These are phyloP conservation scores for Laupala kohalensis DNA, from an alignment of 1,140 invertebrate genomes.

Conservation along the genomic window DNA sequence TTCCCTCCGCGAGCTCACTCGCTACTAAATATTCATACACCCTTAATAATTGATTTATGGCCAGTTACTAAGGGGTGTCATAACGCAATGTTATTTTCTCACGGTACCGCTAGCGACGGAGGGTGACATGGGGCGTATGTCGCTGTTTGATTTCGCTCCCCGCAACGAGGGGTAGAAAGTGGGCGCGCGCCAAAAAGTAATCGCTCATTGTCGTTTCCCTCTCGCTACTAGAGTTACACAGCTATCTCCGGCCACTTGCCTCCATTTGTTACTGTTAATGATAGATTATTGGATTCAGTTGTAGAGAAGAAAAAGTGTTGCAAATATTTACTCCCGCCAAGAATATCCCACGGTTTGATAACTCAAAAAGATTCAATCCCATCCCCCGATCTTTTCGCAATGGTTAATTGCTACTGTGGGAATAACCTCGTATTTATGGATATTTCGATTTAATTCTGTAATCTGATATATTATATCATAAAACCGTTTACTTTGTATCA, in stretches of 20 bases:
- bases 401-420: no score
- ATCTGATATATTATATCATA: no score
- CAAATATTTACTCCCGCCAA: not conserved
- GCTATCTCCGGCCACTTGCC: not conserved
- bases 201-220: not conserved
- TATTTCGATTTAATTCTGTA: no score
- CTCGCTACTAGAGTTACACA: not conserved
- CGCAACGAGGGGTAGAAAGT: not conserved
- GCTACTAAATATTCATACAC: not conserved
- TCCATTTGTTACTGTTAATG: not conserved
- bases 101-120: not conserved
- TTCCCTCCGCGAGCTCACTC: not conserved
- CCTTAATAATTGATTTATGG: not conserved
- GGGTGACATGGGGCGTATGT: not conserved
- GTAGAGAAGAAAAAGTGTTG: no score
- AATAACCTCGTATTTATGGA: no score
- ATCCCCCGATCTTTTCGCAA: no score
- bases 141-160: not conserved
- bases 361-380: no score
- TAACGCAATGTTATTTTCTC: not conserved
- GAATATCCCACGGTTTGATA: not conserved
- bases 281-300: no score
- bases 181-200: not conserved
- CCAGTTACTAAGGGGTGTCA: not conserved
- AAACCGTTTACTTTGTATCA: no score